Percentiles rank a stretch among this genome's conserved stretches.
Conservation (phyloP, 2,888 invertebrate species). For the Coecobrya sp. region DNA sequence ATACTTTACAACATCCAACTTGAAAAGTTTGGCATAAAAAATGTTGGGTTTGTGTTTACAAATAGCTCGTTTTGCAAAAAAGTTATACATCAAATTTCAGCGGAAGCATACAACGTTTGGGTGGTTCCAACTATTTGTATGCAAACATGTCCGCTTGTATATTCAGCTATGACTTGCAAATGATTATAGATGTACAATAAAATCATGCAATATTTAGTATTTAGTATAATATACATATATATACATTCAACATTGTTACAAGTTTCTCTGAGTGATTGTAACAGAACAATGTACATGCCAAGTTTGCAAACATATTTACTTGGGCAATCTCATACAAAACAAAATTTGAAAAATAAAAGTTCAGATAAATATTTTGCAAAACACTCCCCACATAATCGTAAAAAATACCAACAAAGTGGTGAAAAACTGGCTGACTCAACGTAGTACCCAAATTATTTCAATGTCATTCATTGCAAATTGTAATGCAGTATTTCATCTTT, state of each 20-base stretch:
- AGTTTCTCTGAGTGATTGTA: neutral
- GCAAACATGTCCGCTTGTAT: too few relatives aligned
- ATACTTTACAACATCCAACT: neutral
- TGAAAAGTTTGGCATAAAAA: neutral
- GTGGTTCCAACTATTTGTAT: too few relatives aligned
- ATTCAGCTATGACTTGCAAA: too few relatives aligned
- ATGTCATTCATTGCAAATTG: too few relatives aligned
- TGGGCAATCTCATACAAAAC: neutral
- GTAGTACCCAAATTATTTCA: neutral
- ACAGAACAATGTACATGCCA: neutral
- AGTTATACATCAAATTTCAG: too few relatives aligned
- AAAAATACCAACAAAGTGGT: neutral
- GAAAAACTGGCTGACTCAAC: neutral
- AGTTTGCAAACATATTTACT: neutral
- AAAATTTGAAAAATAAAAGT: constrained; percentile 3
- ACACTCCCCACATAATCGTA: neutral
- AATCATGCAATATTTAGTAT: too few relatives aligned
- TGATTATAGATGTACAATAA: too few relatives aligned
- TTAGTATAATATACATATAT: neutral
- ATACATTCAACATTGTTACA: neutral
- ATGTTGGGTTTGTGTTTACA: neutral
- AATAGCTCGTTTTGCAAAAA: neutral
- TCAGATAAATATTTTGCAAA: neutral
- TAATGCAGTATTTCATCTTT: neutral
- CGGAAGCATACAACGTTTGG: too few relatives aligned